Base-by-base conservation (phyloP, 2,797 vertebrate species). In the Alcedo atthis region DNA sequence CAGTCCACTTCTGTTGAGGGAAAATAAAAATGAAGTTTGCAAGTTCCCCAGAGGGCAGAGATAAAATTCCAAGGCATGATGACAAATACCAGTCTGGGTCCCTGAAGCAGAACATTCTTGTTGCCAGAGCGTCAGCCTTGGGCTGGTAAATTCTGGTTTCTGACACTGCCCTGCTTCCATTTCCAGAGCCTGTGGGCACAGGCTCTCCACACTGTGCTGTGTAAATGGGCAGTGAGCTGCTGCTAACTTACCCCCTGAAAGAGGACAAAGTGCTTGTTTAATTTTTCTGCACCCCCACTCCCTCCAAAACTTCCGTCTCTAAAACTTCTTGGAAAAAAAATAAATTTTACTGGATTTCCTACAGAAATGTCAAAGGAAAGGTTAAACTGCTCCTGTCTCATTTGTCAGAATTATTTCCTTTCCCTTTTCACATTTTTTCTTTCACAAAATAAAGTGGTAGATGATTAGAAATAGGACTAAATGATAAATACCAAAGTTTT, bases 371-470 rank as follows among this genome's bases (percentile, higher is more conserved):
- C 91, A 90, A 70, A 84, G 54, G 54, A 92, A 90, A 93, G 83
- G 88, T 96, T 88, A 88, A 86, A 48, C 58, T 48, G 49, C 17
- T 92, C 70, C 55, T 17, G 19, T 82, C 89, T 86, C 73, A 10
- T 94, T 92, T 54, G 49, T 90, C 94, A 82, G 62, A 77, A 91
- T 93, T 73, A 86, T 49, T 71, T 92, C 91, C 30, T 76, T 77
- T 37, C 24, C 75, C 63, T 75, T 88, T 75, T 64, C 67, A 58
- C 90, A n/a, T 25, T 71, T 67, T 43, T 66, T 66, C 57, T 37
- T 89, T 64, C 75, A 88, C 0, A 30, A 90, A 79, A 84, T 73
- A 70, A 82, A 88, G 79, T 51, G 73, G 33, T 17, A 86, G 69
- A 68, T 62, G 14, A 80, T 78, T 77, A 85, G 32, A 84, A 93